Evolutionary conservation across 2,113 vertebrate species (phyloP), one percentile per base, ranked within the genome.

Genomic region (Phylloscopus whistleri): DNA sequence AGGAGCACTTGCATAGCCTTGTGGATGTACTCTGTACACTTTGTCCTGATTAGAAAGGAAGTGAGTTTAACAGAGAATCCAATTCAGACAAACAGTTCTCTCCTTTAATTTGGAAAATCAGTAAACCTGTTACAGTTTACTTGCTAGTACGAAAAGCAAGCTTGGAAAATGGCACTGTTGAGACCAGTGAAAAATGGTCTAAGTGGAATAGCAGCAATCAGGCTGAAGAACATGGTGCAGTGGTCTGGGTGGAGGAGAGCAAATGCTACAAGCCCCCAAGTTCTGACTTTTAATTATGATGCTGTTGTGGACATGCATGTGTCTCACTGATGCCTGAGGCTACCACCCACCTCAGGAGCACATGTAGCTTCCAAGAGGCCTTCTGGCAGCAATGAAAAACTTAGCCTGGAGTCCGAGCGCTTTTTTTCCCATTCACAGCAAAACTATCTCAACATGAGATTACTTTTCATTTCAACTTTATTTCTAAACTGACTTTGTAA

Each of bases 11-110:
- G 76, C 94, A 90, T 56, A 87, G 76, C 83, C 83, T 59, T 60
- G 60, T 89, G 88, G 83, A 75, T 87, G 85, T 79, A 82, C 62
- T 84, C 86, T 43, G 90, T 70, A 95, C 90, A 81, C 73, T 84
- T 72, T 92, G 93, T 94, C 64, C 95, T 26, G 64, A 78, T 90
- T 66, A 90, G 79, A 96, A 96, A 95, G 72, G 83, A 96, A 92
- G 94, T 46, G 88, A 95, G 44, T 63, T 84, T 75, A 92, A 90
- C 68, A 81, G 82, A 92, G 93, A 81, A 87, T 84, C 68, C 72
- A 70, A 74, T 60, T 84, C 88, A 88, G 79, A 86, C 72, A 86
- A 93, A 93, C 49, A 93, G 56, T 58, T 81, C 60, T 78, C 68
- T 41, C 31, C 52, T 85, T 95, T 89, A 84, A 90, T 90, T 92